A percentile compares a stretch with the other conserved stretches of the same genome.
Conservation (phyloP, 2,113 vertebrate species). For the Sorex araneus region DNA sequence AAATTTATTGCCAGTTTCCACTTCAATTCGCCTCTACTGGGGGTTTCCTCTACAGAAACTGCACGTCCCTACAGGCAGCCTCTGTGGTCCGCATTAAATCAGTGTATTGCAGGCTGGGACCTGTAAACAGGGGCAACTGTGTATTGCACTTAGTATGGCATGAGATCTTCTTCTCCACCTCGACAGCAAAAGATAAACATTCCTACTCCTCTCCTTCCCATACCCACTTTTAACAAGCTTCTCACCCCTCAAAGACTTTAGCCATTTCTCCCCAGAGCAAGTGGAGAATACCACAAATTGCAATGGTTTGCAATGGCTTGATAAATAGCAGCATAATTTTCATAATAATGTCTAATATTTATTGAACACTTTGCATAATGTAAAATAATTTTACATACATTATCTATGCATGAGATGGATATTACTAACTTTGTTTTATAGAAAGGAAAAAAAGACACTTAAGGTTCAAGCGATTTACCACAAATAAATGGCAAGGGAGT, state of each 20-base stretch:
- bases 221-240: not conserved
- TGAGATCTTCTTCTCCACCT: not conserved
- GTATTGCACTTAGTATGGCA: not conserved
- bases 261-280: not conserved
- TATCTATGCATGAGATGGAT: not conserved
- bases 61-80: not conserved
- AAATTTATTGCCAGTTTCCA: slow-evolving; percentile 76
- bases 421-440: not conserved
- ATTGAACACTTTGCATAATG: not conserved
- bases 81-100: not conserved
- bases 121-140: not conserved
- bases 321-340: not conserved
- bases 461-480: not conserved
- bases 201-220: not conserved
- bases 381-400: slow-evolving; percentile 9
- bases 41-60: not conserved
- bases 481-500: not conserved
- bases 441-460: not conserved
- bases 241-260: slow-evolving; percentile 54
- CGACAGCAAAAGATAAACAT: slow-evolving; percentile 62
- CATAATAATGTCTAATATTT: not conserved
- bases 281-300: not conserved
- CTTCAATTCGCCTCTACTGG: slow-evolving; percentile 31
- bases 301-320: not conserved
- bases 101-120: slow-evolving; percentile 17